Evolutionary conservation across 2,113 vertebrate genomes (phyloP).

Genomic region (Lepus americanus): DNA sequence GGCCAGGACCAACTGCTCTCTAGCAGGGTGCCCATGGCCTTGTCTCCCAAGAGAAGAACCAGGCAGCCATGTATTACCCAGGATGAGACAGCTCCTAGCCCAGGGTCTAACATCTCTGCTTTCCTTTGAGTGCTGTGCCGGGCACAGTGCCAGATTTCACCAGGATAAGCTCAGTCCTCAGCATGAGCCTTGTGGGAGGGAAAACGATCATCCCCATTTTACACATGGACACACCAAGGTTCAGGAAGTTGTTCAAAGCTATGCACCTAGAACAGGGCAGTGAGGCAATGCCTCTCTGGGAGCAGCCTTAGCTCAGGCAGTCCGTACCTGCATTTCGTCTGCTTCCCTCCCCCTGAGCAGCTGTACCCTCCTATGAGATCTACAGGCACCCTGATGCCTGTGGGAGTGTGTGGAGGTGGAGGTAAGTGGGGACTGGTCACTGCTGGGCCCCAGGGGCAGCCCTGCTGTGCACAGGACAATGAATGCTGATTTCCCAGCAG

Average conservation of each 20-base stretch:
- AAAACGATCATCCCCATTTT: not conserved
- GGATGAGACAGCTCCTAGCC: not conserved
- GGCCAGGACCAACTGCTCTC: not conserved
- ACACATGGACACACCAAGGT: not conserved
- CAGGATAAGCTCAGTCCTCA: not conserved
- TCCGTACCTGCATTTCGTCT: rapidly evolving
- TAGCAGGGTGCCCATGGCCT: not conserved
- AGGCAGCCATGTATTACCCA: not conserved
- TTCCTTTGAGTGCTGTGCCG: rapidly evolving
- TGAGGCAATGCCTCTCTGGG: rapidly evolving
- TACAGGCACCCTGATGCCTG: not conserved
- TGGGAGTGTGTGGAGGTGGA: not conserved
- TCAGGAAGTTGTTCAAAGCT: not conserved
- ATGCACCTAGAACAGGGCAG: not conserved
- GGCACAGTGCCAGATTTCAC: no score
- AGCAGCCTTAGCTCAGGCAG: not conserved
- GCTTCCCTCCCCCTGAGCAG: not conserved
- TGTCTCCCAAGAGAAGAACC: not conserved
- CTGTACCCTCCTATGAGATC: not conserved
- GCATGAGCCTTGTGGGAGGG: not conserved
- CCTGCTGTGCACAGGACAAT: not conserved
- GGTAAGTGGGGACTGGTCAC: rapidly evolving
- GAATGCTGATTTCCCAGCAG: not conserved
- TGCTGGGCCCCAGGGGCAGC: not conserved
- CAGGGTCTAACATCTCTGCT: no score